These are phyloP conservation scores for Halcyon senegalensis DNA, from an alignment of 2,113 vertebrate species.

Conservation along the genomic window DNA sequence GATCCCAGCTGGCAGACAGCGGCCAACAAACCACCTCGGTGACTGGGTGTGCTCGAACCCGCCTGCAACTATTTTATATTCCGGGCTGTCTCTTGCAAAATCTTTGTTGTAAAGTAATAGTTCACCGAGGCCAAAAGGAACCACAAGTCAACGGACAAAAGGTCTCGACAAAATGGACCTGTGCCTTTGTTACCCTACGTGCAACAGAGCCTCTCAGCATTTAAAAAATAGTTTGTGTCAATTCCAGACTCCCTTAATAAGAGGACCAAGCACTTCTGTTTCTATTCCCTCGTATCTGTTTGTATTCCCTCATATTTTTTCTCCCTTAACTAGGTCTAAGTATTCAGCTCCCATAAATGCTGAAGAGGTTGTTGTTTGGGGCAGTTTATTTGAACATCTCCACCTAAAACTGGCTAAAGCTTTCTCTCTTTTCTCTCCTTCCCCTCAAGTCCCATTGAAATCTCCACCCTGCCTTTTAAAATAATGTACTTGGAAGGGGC, in stretches of 20 bases:
- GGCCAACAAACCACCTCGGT: background rate
- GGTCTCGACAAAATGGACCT: background rate
- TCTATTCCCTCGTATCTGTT: background rate
- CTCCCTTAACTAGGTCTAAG: background rate
- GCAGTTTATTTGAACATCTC: background rate
- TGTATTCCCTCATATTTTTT: background rate
- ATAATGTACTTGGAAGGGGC: background rate
- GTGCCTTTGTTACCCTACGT: background rate
- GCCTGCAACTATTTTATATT: background rate
- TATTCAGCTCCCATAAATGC: background rate
- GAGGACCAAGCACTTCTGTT: background rate
- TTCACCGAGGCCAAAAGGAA: background rate
- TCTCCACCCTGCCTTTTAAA: background rate
- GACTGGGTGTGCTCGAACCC: background rate
- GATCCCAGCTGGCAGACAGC: background rate
- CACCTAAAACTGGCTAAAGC: background rate
- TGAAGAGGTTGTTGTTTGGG: background rate
- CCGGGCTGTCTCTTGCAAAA: background rate
- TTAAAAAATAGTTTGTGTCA: background rate
- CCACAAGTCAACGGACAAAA: background rate
- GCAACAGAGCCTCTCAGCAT: background rate
- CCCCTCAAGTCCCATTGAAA: background rate
- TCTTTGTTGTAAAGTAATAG: background rate
- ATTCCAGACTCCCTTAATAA: background rate
- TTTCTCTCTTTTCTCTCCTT: background rate